These are phyloP conservation scores for Odontomachus brunneus DNA, from an alignment of 1,140 invertebrate species.

Conservation along the genomic window DNA sequence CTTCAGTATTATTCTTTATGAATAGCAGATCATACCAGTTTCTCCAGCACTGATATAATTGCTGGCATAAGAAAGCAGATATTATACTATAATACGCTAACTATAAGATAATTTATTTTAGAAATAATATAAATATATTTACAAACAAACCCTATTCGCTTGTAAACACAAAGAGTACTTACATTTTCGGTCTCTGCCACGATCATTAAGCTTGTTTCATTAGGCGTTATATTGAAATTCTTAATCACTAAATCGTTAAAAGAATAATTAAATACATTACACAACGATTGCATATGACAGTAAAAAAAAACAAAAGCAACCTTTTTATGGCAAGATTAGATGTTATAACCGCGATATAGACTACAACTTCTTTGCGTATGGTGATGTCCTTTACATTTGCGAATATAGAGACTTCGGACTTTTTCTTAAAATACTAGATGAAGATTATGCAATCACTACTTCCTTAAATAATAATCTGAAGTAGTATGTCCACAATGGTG, in stretches of 20 bases:
- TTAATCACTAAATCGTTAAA: not conserved
- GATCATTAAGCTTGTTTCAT: constrained; percentile 43
- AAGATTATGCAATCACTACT: not conserved
- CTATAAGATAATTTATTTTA: too few species aligned
- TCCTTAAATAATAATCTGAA: too few species aligned
- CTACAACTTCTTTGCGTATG: too few species aligned
- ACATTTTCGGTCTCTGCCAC: not conserved
- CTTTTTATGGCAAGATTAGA: not conserved
- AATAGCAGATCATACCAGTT: constrained; percentile 51
- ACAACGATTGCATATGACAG: not conserved
- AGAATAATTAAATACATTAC: not conserved
- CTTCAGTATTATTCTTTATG: not conserved
- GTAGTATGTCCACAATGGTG: too few species aligned
- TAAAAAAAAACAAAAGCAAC: not conserved
- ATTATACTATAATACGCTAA: too few species aligned
- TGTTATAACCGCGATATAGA: too few species aligned
- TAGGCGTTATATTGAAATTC: not conserved
- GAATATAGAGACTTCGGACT: too few species aligned
- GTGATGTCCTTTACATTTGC: too few species aligned
- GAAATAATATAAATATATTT: too few species aligned
- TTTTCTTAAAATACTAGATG: too few species aligned
- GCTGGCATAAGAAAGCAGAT: not conserved
- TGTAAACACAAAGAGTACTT: not conserved
- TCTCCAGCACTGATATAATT: constrained; percentile 51
- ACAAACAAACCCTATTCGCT: too few species aligned